A percentile compares a stretch with the other conserved stretches of the same genome.
These are phyloP conservation scores for Tetragonisca angustula DNA, from an alignment of 2,888 invertebrate genomes.

Conservation along the genomic window DNA sequence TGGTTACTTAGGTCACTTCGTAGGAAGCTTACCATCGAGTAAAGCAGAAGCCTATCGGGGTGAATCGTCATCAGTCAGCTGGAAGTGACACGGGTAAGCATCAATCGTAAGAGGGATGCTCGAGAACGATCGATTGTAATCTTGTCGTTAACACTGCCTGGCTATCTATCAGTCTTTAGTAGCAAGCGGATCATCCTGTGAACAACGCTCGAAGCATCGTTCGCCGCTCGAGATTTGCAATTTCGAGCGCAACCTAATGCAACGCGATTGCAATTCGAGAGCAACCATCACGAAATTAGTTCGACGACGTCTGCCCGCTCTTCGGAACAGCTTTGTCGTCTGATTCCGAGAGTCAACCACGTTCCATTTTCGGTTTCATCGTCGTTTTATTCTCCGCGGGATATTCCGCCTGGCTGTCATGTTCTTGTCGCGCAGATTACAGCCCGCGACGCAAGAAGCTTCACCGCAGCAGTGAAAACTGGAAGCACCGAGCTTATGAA, in stretches of 20 bases:
- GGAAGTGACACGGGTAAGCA: conserved; percentile 24
- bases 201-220: not conserved
- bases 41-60: conserved; percentile 23
- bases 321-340: not conserved
- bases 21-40: conserved; percentile 7
- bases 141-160: conserved; percentile 15
- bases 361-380: conserved; percentile 5
- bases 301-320: not conserved
- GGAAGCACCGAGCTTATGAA: not conserved
- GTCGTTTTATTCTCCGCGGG: too few species aligned
- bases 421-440: conserved; percentile 1
- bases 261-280: not conserved
- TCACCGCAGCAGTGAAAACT: not conserved
- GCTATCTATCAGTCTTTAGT: conserved; percentile 3
- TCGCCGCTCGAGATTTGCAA: not conserved
- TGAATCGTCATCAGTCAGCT: conserved; percentile 34
- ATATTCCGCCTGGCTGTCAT: not conserved
- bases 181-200: not conserved
- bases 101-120: conserved; percentile 36
- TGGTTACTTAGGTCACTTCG: conserved; percentile 13
- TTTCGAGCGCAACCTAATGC: not conserved
- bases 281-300: not conserved
- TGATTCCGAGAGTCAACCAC: not conserved
- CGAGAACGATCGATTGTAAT: conserved; percentile 29
- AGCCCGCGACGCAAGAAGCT: not conserved